A percentile compares a stretch with the other conserved stretches of the same genome.
Conservation (phyloP, 2,888 invertebrate genomes). For the Cerceris rybyensis region DNA sequence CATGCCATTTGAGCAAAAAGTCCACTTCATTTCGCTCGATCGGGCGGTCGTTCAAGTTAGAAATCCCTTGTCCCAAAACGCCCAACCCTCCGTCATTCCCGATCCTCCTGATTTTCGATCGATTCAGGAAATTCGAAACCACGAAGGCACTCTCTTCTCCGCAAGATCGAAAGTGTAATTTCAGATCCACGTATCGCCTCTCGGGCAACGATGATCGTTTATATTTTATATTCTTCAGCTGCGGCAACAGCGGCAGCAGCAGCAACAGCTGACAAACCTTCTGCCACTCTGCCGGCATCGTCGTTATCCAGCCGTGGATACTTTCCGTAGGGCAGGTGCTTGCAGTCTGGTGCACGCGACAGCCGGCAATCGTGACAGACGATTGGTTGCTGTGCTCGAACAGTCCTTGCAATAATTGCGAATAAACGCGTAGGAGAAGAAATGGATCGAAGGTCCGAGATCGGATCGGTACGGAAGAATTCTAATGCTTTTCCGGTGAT, state of each 20-base stretch:
- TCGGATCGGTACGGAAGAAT: not conserved
- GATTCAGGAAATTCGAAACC: not conserved
- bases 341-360: constrained; percentile 71
- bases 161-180: constrained; percentile 30
- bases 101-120: not conserved
- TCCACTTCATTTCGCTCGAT: no score
- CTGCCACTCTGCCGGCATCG: constrained; percentile 33
- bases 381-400: constrained; percentile 53
- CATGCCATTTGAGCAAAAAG: no score
- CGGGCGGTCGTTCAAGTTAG: no score
- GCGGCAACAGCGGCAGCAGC: constrained; percentile 60
- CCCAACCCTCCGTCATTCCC: not conserved
- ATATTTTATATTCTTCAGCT: constrained; percentile 68
- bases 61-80: no score
- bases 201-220: constrained; percentile 57
- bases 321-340: constrained; percentile 73
- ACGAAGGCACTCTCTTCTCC: not conserved
- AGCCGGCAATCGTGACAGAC: constrained; percentile 72
- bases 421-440: not conserved
- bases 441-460: not conserved
- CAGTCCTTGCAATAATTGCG: constrained; percentile 3
- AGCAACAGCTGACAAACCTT: constrained; percentile 59
- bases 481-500: not conserved
- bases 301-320: constrained; percentile 58
- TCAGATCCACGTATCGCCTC: constrained; percentile 31